A percentile compares a stretch with the other conserved stretches of the same genome.
phyloP scores from a whole-genome alignment of 2,888 invertebrate genomes.

The Dicroscelio sp. region DNA sequence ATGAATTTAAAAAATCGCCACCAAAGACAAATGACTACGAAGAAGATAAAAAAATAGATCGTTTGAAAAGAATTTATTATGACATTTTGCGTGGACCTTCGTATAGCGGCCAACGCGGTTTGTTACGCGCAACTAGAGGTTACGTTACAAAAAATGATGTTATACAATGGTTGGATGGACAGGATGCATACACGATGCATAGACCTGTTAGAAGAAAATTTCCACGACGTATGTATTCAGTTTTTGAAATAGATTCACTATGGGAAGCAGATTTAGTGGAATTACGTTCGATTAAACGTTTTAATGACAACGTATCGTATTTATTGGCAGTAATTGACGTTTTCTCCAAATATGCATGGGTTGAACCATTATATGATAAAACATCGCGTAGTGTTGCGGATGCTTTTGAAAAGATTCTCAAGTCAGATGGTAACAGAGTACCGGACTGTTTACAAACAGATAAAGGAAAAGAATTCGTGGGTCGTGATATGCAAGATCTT shows the following conservation, averaged over 20 bases:
- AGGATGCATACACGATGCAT: neutral
- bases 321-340: conserved; percentile 7
- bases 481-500: too few species aligned
- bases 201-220: conserved; percentile 57
- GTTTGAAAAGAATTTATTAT: too few species aligned
- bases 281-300: conserved; percentile 11
- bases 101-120: neutral
- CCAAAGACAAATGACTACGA: too few species aligned
- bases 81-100: too few species aligned
- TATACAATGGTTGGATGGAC: neutral
- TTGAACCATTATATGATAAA: neutral
- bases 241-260: conserved; percentile 75
- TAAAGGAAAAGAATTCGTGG: too few species aligned
- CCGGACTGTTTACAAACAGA: too few species aligned
- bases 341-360: neutral
- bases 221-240: conserved; percentile 56
- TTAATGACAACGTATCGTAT: neutral
- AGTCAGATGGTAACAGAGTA: neutral
- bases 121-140: neutral
- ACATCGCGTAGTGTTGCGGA: neutral
- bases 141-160: neutral
- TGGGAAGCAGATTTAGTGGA: conserved; percentile 71
- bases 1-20: too few species aligned
- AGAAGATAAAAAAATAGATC: too few species aligned
- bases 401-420: conserved; percentile 19